Evolutionary conservation across 1,140 invertebrate genomes (phyloP).

Genomic region (Drosophila teissieri): DNA sequence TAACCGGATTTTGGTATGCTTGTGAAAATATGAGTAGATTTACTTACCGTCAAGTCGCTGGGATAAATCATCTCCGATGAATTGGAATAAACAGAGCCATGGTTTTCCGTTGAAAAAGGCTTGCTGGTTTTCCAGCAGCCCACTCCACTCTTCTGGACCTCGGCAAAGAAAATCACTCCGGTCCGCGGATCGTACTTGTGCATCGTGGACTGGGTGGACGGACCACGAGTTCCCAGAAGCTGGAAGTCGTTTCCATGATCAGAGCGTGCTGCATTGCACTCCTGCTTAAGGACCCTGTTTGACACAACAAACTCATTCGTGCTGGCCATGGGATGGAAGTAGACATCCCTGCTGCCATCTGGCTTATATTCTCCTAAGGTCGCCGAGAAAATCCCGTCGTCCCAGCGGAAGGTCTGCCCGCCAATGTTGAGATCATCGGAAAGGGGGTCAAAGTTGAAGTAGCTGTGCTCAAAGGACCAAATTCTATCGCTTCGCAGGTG

Average conservation of each 20-base stretch:
- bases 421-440: slow-evolving; percentile 89
- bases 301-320: slow-evolving; percentile 88
- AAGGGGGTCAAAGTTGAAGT: slow-evolving; percentile 89
- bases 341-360: slow-evolving; percentile 86
- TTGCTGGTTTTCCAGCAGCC: slow-evolving; percentile 89
- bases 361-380: slow-evolving; percentile 86
- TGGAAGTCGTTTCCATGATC: slow-evolving; percentile 86
- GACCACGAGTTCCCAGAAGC: slow-evolving; percentile 87
- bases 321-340: slow-evolving; percentile 89
- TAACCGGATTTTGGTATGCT: background rate
- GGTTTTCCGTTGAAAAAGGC: slow-evolving; percentile 85
- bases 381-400: slow-evolving; percentile 90
- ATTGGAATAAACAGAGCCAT: slow-evolving; percentile 87
- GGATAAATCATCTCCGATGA: slow-evolving; percentile 88
- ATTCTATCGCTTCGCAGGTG: slow-evolving; percentile 86
- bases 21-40: background rate
- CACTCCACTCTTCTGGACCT: slow-evolving; percentile 88
- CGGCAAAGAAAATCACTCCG: slow-evolving; percentile 88
- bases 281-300: slow-evolving; percentile 88
- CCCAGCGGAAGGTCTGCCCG: slow-evolving; percentile 89
- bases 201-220: slow-evolving; percentile 87
- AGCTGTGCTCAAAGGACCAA: slow-evolving; percentile 90
- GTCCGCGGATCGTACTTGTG: slow-evolving; percentile 86
- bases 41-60: slow-evolving; percentile 77
- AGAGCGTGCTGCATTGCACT: slow-evolving; percentile 86